These are phyloP conservation scores for Aurelia aurita complex sp. Pacific DNA, from an alignment of 30 jellyfish, hydroid and myxozoan species.

Conservation along the genomic window DNA sequence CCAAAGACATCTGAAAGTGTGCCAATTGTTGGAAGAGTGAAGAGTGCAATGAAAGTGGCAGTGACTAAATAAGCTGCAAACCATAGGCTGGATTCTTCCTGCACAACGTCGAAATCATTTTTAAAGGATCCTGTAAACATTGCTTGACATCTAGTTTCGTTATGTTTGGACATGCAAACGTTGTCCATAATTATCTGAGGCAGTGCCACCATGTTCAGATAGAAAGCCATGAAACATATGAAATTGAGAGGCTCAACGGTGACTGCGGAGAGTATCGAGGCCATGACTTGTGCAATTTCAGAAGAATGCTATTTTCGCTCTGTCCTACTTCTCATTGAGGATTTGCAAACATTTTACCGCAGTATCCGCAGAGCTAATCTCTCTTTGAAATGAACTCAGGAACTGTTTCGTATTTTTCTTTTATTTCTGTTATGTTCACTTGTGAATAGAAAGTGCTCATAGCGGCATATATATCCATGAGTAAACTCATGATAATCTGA, in stretches of 20 bases:
- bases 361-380: no score
- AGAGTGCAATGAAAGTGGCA: slow-evolving; percentile 20
- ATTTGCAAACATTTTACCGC: no score
- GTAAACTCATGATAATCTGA: no score
- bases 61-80: slow-evolving; percentile 11
- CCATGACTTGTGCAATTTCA: no score
- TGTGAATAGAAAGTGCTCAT: no score
- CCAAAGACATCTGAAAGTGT: slow-evolving; percentile 22
- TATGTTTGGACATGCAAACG: slow-evolving; percentile 10
- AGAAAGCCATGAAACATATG: slow-evolving; percentile 18
- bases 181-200: slow-evolving; percentile 34
- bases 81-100: slow-evolving; percentile 38
- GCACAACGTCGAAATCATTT: slow-evolving; percentile 22
- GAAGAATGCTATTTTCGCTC: no score
- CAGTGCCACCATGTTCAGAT: slow-evolving; percentile 8
- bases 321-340: no score
- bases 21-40: slow-evolving; percentile 25
- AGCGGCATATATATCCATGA: no score
- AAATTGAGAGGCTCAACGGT: slow-evolving; percentile 43
- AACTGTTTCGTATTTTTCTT: no score
- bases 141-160: slow-evolving; percentile 15
- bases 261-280: not conserved
- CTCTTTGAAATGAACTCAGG: no score
- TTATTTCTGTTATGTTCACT: no score
- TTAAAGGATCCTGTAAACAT: slow-evolving; percentile 38